These are phyloP conservation scores for Pterostichus madidus DNA, from an alignment of 2,888 invertebrate genomes.

Conservation along the genomic window DNA sequence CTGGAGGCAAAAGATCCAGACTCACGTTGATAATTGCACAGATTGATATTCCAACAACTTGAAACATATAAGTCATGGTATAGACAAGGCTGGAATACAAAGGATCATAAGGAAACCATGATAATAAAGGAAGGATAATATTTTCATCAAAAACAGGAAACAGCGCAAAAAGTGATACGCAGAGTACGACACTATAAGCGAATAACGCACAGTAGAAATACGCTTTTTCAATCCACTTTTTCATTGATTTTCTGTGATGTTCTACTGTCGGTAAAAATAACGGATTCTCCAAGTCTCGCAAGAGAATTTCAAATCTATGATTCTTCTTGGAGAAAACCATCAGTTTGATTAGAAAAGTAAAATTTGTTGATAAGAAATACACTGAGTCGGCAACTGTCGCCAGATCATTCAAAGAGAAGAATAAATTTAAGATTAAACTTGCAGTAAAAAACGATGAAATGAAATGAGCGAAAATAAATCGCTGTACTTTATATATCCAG, in stretches of 20 bases:
- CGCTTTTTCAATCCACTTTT: not conserved
- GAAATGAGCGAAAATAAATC: not conserved
- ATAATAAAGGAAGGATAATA: not conserved
- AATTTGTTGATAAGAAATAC: not conserved
- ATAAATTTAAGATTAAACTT: not conserved
- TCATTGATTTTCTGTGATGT: not conserved
- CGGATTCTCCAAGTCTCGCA: not conserved
- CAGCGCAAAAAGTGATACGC: not conserved
- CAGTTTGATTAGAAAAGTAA: not conserved
- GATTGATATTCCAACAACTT: conserved; percentile 5
- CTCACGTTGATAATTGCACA: not conserved
- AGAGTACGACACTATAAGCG: not conserved
- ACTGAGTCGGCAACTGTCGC: not conserved
- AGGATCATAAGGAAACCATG: not conserved
- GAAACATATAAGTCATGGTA: not conserved
- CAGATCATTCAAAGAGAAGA: not conserved
- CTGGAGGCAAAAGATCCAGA: conserved; percentile 11
- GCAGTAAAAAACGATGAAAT: not conserved
- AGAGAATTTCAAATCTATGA: not conserved
- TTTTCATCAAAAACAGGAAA: not conserved
- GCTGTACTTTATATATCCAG: not conserved
- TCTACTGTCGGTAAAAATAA: not conserved
- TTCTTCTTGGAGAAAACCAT: not conserved
- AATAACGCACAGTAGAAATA: not conserved
- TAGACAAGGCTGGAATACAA: not conserved